Base-by-base conservation (phyloP, 23 tunicate genomes). In the Diplosoma virens region DNA sequence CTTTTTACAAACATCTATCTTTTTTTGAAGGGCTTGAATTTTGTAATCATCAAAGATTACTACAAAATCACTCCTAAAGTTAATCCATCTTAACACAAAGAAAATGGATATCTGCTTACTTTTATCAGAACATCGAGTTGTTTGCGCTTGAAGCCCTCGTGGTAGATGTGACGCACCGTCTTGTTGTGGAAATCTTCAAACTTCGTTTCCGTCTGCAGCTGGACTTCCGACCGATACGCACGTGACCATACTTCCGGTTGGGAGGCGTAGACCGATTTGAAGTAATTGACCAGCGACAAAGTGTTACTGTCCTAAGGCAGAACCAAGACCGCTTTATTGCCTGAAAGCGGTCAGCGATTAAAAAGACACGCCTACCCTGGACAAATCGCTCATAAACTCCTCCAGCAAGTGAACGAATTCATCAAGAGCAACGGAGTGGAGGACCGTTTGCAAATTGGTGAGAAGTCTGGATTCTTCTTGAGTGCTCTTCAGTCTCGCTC, bases 91-190 rank as follows among this genome's bases (percentile, higher is more conserved):
- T n/a, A n/a, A n/a, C n/a, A n/a, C n/a, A n/a, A n/a, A n/a, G n/a
- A n/a, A n/a, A n/a, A n/a, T n/a, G n/a, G n/a, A n/a, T n/a, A n/a
- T n/a, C n/a, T 32, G 24, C 54, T 67, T 53, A 83, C 96, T 78
- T 90, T 90, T 6, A 90, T 82, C 33, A 92, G 74, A 23, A 92
- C 83, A 59, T 92, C 97, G 48, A 92, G 76, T 64, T 92, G 97
- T 70, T 92, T 92, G 21, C 92, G 63, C 48, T 81, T 85, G 34
- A 92, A 81, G 2, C 93, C 97, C 58, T 92, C 97, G 21, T 76
- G 87, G 56, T 92, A 92, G 18, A 85, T 81, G 50, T 81, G 79
- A 32, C 72, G 64, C 25, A 72, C 37, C 21, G 85, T 29, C 46
- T 69, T 65, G 6, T 71, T 37, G 61, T 92, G 91, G 60, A 58